Evolutionary conservation across 2,797 vertebrate genomes (phyloP).

Genomic region (Pelochelys cantorii): DNA sequence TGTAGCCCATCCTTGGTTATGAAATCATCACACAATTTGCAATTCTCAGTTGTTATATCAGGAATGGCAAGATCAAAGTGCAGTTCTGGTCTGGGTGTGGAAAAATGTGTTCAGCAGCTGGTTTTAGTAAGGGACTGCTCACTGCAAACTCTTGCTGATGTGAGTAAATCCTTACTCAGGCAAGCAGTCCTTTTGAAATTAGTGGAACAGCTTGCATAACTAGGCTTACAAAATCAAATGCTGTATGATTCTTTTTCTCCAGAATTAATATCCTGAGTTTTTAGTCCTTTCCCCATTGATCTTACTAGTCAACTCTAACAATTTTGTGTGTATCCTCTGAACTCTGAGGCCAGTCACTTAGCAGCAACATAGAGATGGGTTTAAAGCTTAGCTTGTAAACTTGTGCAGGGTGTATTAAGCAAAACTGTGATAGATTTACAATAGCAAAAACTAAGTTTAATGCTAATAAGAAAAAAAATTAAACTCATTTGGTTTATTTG

Average conservation of each 20-base stretch:
- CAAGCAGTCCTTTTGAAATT: background rate
- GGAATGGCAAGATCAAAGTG: background rate
- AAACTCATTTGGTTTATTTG: background rate
- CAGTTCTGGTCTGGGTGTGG: background rate
- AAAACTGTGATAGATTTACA: background rate
- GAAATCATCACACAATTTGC: background rate
- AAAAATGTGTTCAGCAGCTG: background rate
- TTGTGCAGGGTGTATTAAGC: background rate
- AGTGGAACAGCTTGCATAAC: background rate
- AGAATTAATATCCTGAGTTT: background rate
- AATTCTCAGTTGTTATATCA: background rate
- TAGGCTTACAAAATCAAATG: background rate
- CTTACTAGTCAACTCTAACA: background rate
- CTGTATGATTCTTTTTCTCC: background rate
- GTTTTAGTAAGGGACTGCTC: background rate
- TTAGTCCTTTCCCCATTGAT: background rate
- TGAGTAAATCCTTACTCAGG: background rate
- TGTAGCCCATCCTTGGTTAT: background rate
- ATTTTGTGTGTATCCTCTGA: background rate
- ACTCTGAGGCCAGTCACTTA: constrained; percentile 25
- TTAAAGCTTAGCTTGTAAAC: constrained; percentile 38
- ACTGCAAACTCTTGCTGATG: background rate
- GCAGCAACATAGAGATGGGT: background rate
- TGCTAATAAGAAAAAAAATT: background rate
- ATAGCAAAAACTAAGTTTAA: background rate